Base-by-base conservation (phyloP, 2,888 invertebrate genomes). In the Cetonia aurata region DNA sequence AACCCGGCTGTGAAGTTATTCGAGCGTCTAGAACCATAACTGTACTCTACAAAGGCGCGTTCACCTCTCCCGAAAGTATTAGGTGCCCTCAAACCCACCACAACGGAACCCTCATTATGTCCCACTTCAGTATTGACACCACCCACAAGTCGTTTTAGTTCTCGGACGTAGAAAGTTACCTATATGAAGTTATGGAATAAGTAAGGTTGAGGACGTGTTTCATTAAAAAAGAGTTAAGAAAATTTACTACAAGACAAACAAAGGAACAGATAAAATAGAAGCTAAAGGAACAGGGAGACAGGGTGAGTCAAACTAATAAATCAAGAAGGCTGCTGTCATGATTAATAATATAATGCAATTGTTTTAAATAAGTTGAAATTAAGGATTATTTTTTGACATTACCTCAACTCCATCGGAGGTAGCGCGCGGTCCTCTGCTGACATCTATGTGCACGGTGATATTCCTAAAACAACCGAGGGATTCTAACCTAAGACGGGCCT, bases 61-160 rank as follows among this genome's bases (percentile, higher is more conserved):
- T 98, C 98, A 0, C 96, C 98, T 68, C 97, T 88, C 0, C 98
- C 98, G 76, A 92, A 86, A 66, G 96, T 85, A 86, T 98, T 98
- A 0, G 96, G 95, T 74, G 93, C 86, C 77, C 91, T 89, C 66
- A 93, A 86, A 62, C 93, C 91, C 10, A 93, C 84, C 19, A 93
- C 89, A 37, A 97, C 82, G 19, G 94, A 93, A 0, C 96, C 97
- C 82, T 98, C 96, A 82, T 97, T 96, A 81, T 96, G 95, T 25
- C 96, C 96, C 72, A 97, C 92, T 75, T 93, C 90, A 0, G 96
- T 96, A 79, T 92, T 94, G 44, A 96, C 88, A 0, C 94, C 93
- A 15, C 96, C 98, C 67, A 92, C 90, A 19, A 96, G 82, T n/a
- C 94, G 86, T 13, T 92, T 91, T 75, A 92, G 82, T 85, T 99